phyloP scores from a whole-genome alignment of 2,888 invertebrate genomes.

The Eupithecia subfuscata region DNA sequence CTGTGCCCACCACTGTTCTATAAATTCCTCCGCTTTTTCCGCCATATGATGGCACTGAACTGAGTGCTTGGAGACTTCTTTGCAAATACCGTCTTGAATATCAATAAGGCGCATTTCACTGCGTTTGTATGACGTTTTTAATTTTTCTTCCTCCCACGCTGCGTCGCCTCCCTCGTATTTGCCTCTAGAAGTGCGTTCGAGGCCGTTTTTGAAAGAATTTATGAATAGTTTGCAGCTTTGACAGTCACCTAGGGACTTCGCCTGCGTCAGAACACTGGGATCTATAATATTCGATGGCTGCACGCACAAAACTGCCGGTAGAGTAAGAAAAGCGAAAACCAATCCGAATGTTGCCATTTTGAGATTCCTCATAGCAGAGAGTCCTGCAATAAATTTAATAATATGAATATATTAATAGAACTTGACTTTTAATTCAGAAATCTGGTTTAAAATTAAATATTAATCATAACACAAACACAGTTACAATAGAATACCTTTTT shows the following conservation, averaged over 20 bases:
- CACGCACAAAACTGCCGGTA: conserved; percentile 54
- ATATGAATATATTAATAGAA: conserved; percentile 34
- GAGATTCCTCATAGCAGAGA: conserved; percentile 52
- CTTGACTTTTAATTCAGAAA: conserved; percentile 47
- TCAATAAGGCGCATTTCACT: conserved; percentile 96
- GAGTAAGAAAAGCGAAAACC: conserved; percentile 43
- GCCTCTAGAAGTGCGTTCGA: conserved; percentile 92
- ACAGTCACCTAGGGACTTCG: conserved; percentile 88
- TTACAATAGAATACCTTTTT: conserved; percentile 39
- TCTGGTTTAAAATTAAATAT: conserved; percentile 21
- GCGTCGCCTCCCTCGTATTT: conserved; percentile 97
- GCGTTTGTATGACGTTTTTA: conserved; percentile 90
- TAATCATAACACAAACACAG: conserved; percentile 15
- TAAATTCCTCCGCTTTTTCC: conserved; percentile 90
- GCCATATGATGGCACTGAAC: conserved; percentile 93
- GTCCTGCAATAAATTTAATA: conserved; percentile 55
- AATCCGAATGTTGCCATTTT: conserved; percentile 41
- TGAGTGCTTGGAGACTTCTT: conserved; percentile 88
- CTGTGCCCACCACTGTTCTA: conserved; percentile 95
- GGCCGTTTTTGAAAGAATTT: conserved; percentile 91
- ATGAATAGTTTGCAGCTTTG: conserved; percentile 89
- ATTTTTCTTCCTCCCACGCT: conserved; percentile 96
- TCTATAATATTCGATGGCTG: conserved; percentile 60
- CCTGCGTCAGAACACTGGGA: conserved; percentile 60
- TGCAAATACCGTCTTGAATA: conserved; percentile 94